phyloP scores from a whole-genome alignment of 2,888 invertebrate species.

The Melitaea athalia region DNA sequence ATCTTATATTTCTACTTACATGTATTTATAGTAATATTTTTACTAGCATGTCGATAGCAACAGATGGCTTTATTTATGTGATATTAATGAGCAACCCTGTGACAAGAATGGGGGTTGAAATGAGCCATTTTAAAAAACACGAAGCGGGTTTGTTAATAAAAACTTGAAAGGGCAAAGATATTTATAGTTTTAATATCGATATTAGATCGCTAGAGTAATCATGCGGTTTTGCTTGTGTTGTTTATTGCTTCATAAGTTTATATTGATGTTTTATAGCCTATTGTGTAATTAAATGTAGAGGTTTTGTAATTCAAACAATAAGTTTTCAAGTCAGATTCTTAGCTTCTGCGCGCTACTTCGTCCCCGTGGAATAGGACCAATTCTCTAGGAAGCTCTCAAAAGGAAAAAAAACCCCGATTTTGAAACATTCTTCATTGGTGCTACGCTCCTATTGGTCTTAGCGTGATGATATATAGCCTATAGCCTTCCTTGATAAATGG shows the following conservation, averaged over 20 bases:
- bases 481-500: no score
- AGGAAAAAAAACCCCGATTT: no score
- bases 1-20: not conserved
- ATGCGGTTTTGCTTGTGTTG: not conserved
- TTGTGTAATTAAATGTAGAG: no score
- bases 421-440: no score
- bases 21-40: not conserved
- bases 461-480: no score
- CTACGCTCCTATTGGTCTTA: no score
- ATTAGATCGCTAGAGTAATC: not conserved
- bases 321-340: no score
- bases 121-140: not conserved
- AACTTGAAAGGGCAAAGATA: not conserved
- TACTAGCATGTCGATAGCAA: constrained; percentile 53
- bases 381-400: no score
- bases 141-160: not conserved
- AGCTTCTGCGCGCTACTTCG: no score
- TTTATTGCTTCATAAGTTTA: not conserved
- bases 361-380: no score
- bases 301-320: no score
- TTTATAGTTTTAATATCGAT: not conserved
- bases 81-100: constrained; percentile 66
- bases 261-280: no score
- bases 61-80: constrained; percentile 79
- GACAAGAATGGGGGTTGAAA: constrained; percentile 30